A percentile compares a stretch with the other conserved stretches of the same genome.
These are phyloP conservation scores for Bibio marci DNA, from an alignment of 2,888 invertebrate genomes.

Conservation along the genomic window DNA sequence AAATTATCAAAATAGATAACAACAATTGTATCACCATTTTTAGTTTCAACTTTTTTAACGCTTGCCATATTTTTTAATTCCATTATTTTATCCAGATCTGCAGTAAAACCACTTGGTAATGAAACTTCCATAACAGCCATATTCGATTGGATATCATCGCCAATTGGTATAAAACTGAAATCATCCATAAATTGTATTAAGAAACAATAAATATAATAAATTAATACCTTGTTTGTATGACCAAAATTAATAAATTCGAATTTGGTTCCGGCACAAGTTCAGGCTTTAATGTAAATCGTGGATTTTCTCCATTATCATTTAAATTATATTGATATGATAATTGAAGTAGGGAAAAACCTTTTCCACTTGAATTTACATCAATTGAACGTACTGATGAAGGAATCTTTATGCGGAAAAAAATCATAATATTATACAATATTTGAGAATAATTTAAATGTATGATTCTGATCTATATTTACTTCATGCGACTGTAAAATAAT, in stretches of 20 bases:
- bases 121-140: slow-evolving; percentile 83
- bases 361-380: slow-evolving; percentile 60
- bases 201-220: too few relatives aligned
- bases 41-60: slow-evolving; percentile 42
- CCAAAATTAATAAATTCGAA: slow-evolving; percentile 39
- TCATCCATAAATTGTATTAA: slow-evolving; percentile 1
- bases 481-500: slow-evolving; percentile 67
- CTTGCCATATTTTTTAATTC: neutral
- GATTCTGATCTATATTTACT: slow-evolving; percentile 31
- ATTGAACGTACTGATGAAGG: slow-evolving; percentile 38
- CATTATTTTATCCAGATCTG: neutral
- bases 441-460: slow-evolving; percentile 10
- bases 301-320: slow-evolving; percentile 78
- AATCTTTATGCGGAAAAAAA: slow-evolving; percentile 12
- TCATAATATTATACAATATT: slow-evolving; percentile 19
- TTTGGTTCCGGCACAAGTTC: slow-evolving; percentile 61
- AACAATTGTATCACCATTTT: slow-evolving; percentile 43
- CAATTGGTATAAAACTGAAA: slow-evolving; percentile 22
- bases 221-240: neutral
- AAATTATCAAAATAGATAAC: slow-evolving; percentile 60
- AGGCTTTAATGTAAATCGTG: slow-evolving; percentile 74
- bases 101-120: slow-evolving; percentile 67
- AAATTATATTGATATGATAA: slow-evolving; percentile 67
- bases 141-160: slow-evolving; percentile 38
- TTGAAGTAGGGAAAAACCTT: slow-evolving; percentile 62